phyloP scores from a whole-genome alignment of 2,888 invertebrate genomes.

The Drosophila paracracens region DNA sequence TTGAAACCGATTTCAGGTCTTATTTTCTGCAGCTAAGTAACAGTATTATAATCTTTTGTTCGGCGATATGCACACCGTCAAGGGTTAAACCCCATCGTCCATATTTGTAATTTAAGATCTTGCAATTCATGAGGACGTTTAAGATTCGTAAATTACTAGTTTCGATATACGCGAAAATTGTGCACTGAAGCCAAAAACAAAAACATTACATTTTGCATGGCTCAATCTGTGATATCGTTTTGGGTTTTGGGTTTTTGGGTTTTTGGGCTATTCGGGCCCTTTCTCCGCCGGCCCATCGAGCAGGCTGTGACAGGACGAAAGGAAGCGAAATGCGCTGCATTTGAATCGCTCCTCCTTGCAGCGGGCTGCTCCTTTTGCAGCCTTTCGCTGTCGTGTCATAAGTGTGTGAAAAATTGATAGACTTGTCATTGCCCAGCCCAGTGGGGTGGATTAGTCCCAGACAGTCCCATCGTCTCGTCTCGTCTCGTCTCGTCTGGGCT shows the following conservation, averaged over 20 bases:
- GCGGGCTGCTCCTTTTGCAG: conserved; percentile 55
- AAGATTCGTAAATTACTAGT: conserved; percentile 63
- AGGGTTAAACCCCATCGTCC: conserved; percentile 4
- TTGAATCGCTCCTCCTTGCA: conserved; percentile 50
- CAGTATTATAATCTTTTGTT: not conserved
- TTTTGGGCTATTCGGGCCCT: conserved; percentile 9
- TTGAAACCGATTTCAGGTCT: not conserved
- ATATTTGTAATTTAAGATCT: conserved; percentile 70
- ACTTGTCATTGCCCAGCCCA: conserved; percentile 65
- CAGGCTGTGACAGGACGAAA: conserved; percentile 36
- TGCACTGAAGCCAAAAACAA: conserved; percentile 59
- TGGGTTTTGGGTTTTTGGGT: conserved; percentile 1
- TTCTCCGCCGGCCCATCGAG: not conserved
- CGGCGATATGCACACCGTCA: not conserved
- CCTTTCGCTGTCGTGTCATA: conserved; percentile 60
- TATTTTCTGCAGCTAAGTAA: not conserved
- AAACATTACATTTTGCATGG: conserved; percentile 64
- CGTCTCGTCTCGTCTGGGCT: conserved; percentile 12
- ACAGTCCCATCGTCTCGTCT: conserved; percentile 24
- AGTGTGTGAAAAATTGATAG: conserved; percentile 80
- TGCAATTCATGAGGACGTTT: conserved; percentile 59
- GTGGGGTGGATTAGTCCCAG: conserved; percentile 59
- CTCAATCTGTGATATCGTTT: conserved; percentile 36
- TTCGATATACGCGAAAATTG: conserved; percentile 68
- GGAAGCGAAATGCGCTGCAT: conserved; percentile 37